These are phyloP conservation scores for Noctuana brunneofusca DNA, from an alignment of 2,888 invertebrate species.

Conservation along the genomic window DNA sequence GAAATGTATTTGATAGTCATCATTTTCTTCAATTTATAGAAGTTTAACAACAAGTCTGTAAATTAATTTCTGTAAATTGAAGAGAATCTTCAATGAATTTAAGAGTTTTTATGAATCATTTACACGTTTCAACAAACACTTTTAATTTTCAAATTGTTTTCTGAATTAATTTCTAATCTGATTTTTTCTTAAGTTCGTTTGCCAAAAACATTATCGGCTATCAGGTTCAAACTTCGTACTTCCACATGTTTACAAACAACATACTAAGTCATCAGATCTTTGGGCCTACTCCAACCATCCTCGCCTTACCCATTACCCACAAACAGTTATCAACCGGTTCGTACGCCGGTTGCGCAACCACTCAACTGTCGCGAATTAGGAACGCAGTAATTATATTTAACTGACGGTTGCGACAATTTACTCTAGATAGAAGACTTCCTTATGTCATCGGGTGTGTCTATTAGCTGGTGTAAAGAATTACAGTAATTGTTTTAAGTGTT, in stretches of 20 bases:
- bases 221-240: not conserved
- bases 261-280: not conserved
- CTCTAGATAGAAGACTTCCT: slow-evolving; percentile 31
- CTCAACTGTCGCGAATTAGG: slow-evolving; percentile 33
- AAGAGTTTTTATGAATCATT: too few species aligned
- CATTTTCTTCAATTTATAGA: not conserved
- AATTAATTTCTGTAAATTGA: too few species aligned
- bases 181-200: too few species aligned
- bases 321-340: slow-evolving; percentile 32
- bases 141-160: too few species aligned
- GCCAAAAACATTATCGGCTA: too few species aligned
- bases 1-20: not conserved
- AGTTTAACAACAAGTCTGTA: too few species aligned
- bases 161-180: too few species aligned
- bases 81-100: too few species aligned
- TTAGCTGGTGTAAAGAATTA: slow-evolving; percentile 5
- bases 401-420: slow-evolving; percentile 34
- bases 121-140: too few species aligned
- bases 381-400: slow-evolving; percentile 34
- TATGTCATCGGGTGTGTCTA: slow-evolving; percentile 27
- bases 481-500: not conserved
- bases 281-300: slow-evolving; percentile 8
- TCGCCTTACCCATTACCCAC: slow-evolving; percentile 6
- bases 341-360: slow-evolving; percentile 31
- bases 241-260: slow-evolving; percentile 13